Evolutionary conservation across 53 echinoderm and acorn worm species (phyloP).

Genomic region (Astropecten irregularis): DNA sequence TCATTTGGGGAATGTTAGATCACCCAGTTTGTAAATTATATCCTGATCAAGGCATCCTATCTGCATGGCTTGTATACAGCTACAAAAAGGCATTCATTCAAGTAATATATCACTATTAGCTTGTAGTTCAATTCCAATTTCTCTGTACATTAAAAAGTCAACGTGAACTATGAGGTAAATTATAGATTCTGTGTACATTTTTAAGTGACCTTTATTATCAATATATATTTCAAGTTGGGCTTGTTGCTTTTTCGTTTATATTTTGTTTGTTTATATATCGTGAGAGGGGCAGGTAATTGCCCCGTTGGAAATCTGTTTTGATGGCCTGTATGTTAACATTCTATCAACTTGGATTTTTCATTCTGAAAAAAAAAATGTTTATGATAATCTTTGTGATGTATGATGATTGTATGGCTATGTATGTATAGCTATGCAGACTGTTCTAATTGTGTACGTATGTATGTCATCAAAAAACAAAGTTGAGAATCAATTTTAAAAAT

Average conservation of each 20-base stretch:
- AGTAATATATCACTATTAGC: slow-evolving; percentile 28
- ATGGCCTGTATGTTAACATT: slow-evolving; percentile 32
- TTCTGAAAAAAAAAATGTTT: background rate
- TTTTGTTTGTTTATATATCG: slow-evolving; percentile 49
- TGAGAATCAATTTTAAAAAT: background rate
- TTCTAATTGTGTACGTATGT: slow-evolving; percentile 37
- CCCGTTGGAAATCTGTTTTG: slow-evolving; percentile 28
- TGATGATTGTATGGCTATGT: slow-evolving; percentile 32
- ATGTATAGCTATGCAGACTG: slow-evolving; percentile 34
- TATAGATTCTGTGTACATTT: slow-evolving; percentile 52
- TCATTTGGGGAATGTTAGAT: slow-evolving; percentile 8
- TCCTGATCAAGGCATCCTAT: slow-evolving; percentile 14
- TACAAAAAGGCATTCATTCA: slow-evolving; percentile 7
- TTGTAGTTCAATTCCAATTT: slow-evolving; percentile 42
- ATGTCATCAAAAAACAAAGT: slow-evolving; percentile 1
- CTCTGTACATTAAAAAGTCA: slow-evolving; percentile 47
- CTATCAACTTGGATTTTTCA: slow-evolving; percentile 38
- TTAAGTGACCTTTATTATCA: slow-evolving; percentile 60
- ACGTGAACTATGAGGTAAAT: slow-evolving; percentile 46
- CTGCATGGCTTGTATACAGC: slow-evolving; percentile 54
- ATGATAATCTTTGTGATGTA: slow-evolving; percentile 36
- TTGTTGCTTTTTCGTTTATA: slow-evolving; percentile 40
- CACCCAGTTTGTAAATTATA: slow-evolving; percentile 21
- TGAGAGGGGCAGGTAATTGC: slow-evolving; percentile 7
- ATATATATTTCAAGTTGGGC: slow-evolving; percentile 33